Percentiles rank a stretch among this genome's conserved stretches.
phyloP scores from a whole-genome alignment of 2,797 vertebrate genomes.

The Lycodopsis pacificus region DNA sequence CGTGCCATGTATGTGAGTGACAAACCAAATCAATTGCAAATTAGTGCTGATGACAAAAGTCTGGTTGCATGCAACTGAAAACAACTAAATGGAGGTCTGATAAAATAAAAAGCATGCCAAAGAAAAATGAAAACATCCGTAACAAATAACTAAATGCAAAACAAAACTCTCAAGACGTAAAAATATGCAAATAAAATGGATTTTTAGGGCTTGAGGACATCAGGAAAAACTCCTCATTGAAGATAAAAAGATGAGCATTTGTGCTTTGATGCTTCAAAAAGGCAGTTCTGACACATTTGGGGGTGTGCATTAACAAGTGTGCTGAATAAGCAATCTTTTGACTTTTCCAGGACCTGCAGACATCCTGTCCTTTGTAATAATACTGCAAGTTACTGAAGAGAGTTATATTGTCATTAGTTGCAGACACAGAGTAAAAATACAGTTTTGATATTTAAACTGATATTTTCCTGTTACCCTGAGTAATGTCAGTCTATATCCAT shows the following conservation, averaged over 20 bases:
- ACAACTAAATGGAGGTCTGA: background rate
- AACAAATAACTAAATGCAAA: background rate
- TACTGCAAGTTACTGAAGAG: background rate
- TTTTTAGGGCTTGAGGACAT: background rate
- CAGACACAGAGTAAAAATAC: no score
- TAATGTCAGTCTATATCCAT: no score
- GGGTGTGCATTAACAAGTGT: background rate
- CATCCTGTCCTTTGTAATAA: background rate
- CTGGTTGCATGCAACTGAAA: slow-evolving; percentile 4
- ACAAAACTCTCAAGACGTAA: background rate
- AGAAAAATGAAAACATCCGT: background rate
- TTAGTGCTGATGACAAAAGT: background rate
- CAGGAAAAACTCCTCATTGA: background rate
- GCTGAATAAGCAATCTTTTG: background rate
- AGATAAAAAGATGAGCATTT: background rate
- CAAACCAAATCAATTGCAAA: slow-evolving; percentile 21
- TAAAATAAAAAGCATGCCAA: background rate
- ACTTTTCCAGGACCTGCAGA: background rate
- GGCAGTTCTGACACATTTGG: no score
- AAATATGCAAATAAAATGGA: background rate
- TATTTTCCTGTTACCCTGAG: no score
- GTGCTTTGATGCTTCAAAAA: background rate
- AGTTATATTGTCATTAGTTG: background rate
- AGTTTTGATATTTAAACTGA: no score
- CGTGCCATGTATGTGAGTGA: background rate